These are phyloP conservation scores for Scaeva pyrastri DNA, from an alignment of 2,888 invertebrate species.

Conservation along the genomic window DNA sequence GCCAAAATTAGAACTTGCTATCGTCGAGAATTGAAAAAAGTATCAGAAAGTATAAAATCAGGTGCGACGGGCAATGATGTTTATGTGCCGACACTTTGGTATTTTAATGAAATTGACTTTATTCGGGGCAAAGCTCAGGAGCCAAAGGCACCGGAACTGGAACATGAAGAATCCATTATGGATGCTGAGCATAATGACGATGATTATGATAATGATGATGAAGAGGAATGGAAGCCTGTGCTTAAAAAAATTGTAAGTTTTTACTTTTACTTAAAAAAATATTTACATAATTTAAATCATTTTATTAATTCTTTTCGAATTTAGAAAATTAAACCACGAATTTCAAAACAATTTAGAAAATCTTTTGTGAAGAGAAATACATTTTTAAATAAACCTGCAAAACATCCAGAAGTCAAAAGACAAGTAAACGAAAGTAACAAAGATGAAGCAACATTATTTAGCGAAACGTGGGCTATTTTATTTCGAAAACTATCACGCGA, in stretches of 20 bases:
- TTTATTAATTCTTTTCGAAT: background rate
- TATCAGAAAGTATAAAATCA: background rate
- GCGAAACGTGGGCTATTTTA: background rate
- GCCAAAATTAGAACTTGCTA: slow-evolving; percentile 12
- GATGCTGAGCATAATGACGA: background rate
- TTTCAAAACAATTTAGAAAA: background rate
- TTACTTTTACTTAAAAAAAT: no score
- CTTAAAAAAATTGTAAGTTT: background rate
- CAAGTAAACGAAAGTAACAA: background rate
- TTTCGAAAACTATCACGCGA: slow-evolving; percentile 12
- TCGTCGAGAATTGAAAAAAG: background rate
- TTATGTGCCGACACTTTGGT: slow-evolving; percentile 5
- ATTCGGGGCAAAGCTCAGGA: background rate
- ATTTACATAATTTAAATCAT: no score
- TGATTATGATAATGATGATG: background rate
- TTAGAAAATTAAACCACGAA: background rate
- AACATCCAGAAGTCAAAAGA: background rate
- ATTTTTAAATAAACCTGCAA: background rate
- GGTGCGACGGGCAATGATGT: background rate
- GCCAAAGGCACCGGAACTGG: background rate
- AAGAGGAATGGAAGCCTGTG: background rate
- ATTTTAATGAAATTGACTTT: background rate
- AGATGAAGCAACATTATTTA: background rate
- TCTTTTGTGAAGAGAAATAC: background rate
- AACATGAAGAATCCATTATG: no score